Conservation (phyloP, 2,113 vertebrate species). For the Bufo bufo region DNA sequence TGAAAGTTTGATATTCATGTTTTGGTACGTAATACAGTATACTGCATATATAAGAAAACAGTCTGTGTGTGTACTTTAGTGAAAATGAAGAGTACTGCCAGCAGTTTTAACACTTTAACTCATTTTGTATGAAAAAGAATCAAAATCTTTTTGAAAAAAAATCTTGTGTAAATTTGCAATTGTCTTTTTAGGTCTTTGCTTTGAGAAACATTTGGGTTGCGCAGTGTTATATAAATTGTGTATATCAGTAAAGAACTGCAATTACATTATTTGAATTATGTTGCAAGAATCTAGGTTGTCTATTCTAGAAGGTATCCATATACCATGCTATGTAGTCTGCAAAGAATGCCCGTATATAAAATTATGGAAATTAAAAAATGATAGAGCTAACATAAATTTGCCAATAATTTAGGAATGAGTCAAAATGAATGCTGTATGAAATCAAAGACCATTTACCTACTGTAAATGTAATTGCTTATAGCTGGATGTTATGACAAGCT, state of each 20-base stretch:
- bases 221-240: slow-evolving; percentile 78
- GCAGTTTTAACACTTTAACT: slow-evolving; percentile 77
- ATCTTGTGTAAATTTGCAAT: slow-evolving; percentile 80
- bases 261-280: slow-evolving; percentile 72
- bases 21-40: slow-evolving; percentile 71
- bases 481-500: slow-evolving; percentile 29
- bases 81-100: slow-evolving; percentile 78
- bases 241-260: slow-evolving; percentile 71
- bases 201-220: slow-evolving; percentile 76
- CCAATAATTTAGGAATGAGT: slow-evolving; percentile 12
- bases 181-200: slow-evolving; percentile 79
- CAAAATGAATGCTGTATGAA: slow-evolving; percentile 29
- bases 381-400: slow-evolving; percentile 21
- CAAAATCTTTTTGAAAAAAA: slow-evolving; percentile 80
- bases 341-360: slow-evolving; percentile 27
- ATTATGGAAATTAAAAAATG: neutral
- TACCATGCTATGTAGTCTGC: slow-evolving; percentile 35
- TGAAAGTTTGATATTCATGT: slow-evolving; percentile 78
- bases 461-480: slow-evolving; percentile 29
- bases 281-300: neutral
- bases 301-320: slow-evolving; percentile 1
- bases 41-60: slow-evolving; percentile 73
- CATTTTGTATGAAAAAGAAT: slow-evolving; percentile 80
- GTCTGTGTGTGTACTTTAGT: slow-evolving; percentile 79
- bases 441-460: slow-evolving; percentile 12